A percentile compares a stretch with the other conserved stretches of the same genome.
These are phyloP conservation scores for Oostethus manadensis DNA, from an alignment of 2,113 vertebrate species.

Conservation along the genomic window DNA sequence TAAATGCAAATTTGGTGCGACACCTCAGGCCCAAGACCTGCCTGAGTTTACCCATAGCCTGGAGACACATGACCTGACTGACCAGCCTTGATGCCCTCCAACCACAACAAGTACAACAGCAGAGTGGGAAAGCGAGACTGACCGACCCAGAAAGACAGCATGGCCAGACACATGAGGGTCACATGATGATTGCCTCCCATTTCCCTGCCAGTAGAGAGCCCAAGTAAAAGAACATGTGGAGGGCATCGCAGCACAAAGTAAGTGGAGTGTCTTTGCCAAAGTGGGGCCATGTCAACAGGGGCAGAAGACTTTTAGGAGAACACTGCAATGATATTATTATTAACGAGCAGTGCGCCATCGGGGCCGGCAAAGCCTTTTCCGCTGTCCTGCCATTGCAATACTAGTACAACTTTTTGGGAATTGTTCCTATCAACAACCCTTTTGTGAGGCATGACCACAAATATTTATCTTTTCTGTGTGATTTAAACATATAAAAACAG, in stretches of 20 bases:
- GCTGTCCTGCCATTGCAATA: no score
- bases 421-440: no score
- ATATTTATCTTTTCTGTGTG: no score
- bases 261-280: conserved; percentile 2
- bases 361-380: no score
- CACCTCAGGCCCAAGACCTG: conserved; percentile 68
- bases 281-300: not conserved
- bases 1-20: conserved; percentile 64
- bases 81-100: conserved; percentile 45
- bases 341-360: no score
- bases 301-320: not conserved
- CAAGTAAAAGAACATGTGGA: conserved; percentile 48
- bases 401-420: no score
- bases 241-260: conserved; percentile 7
- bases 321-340: no score
- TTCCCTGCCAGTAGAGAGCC: conserved; percentile 26
- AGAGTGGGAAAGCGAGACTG: conserved; percentile 24
- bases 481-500: no score
- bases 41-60: conserved; percentile 66
- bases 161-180: conserved; percentile 37
- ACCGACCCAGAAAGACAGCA: conserved; percentile 60
- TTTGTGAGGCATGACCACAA: no score
- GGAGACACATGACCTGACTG: conserved; percentile 44
- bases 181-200: conserved; percentile 25
- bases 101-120: conserved; percentile 39